Conservation (phyloP, 2,888 invertebrate genomes). For the Lucinisca nassula region DNA sequence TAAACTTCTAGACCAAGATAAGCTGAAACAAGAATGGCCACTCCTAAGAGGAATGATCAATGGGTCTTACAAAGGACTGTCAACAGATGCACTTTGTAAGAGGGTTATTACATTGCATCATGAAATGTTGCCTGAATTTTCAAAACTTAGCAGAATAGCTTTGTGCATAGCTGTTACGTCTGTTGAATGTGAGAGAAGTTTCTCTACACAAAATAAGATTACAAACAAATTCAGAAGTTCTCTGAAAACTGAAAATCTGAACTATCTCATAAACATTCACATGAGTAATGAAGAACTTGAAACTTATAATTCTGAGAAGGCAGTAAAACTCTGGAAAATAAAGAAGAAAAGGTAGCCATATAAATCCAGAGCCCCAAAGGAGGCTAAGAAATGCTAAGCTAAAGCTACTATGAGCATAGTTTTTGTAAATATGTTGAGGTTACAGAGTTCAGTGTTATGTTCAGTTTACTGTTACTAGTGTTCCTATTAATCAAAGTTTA, state of each 20-base stretch:
- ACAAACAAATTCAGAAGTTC: conserved; percentile 37
- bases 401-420: no score
- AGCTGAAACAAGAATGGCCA: conserved; percentile 49
- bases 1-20: conserved; percentile 12
- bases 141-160: conserved; percentile 30
- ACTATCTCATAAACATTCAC: background rate
- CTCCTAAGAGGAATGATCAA: conserved; percentile 39
- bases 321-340: background rate
- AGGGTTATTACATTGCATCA: conserved; percentile 27
- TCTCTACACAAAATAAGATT: conserved; percentile 49
- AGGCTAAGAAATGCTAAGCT: no score
- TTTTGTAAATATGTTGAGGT: no score
- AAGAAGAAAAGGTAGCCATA: background rate
- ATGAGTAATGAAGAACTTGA: background rate
- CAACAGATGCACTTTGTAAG: conserved; percentile 7
- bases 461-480: no score
- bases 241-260: background rate
- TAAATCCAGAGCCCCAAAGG: no score
- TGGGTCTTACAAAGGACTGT: conserved; percentile 26
- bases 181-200: conserved; percentile 57
- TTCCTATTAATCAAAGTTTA: no score
- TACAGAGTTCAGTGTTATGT: no score
- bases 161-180: conserved; percentile 46
- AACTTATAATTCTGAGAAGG: background rate
- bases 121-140: conserved; percentile 21